phyloP scores from a whole-genome alignment of 2,797 vertebrate genomes.

The Pantherophis vulpinus region DNA sequence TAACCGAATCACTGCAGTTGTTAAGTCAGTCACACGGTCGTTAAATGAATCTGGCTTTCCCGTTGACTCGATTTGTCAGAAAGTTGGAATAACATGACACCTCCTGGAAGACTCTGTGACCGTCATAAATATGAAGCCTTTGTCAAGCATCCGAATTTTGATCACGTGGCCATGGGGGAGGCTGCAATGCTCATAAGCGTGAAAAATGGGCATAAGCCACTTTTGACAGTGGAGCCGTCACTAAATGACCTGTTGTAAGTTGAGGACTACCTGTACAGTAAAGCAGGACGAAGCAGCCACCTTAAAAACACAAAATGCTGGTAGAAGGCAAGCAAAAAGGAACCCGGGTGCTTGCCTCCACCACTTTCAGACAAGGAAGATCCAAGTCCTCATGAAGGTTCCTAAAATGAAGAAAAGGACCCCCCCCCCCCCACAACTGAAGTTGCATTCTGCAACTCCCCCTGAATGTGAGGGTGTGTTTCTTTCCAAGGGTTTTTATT shows the following conservation, averaged over 20 bases:
- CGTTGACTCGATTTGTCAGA: not conserved
- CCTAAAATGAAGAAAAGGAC: not conserved
- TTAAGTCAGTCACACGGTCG: too few relatives aligned
- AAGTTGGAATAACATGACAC: not conserved
- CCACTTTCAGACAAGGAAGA: not conserved
- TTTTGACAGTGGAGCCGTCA: accelerated
- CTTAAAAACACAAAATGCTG: not conserved
- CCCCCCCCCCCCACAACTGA: not conserved
- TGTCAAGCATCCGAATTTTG: not conserved
- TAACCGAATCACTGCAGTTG: not conserved
- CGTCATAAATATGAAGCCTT: too few relatives aligned
- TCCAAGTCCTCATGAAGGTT: not conserved
- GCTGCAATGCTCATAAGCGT: not conserved
- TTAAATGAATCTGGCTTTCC: not conserved
- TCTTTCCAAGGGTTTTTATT: not conserved
- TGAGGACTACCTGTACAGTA: not conserved
- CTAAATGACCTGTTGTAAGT: not conserved
- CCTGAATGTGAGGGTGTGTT: not conserved
- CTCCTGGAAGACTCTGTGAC: too few relatives aligned
- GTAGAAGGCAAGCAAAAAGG: not conserved
- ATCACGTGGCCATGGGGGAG: too few relatives aligned
- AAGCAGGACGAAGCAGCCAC: not conserved
- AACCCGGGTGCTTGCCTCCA: not conserved
- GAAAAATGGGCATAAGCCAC: not conserved
- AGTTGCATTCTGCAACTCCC: not conserved